Base-by-base conservation (phyloP, 2,888 invertebrate genomes). In the Volucella inanis region DNA sequence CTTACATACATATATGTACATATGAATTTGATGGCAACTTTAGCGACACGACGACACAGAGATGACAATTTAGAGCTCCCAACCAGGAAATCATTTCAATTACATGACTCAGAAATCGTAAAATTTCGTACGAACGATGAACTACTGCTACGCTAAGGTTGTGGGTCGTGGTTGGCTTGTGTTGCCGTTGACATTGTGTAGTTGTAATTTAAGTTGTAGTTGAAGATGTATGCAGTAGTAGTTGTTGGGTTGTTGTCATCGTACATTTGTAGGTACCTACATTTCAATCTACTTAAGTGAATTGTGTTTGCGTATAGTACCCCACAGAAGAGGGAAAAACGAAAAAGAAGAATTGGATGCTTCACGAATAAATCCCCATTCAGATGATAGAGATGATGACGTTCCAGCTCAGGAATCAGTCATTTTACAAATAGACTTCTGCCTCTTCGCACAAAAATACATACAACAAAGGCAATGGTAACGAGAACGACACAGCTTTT, bases 281-380 rank as follows among this genome's bases (percentile, higher is more conserved):
- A 77, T 77, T 81, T 80, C 81, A 85, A 85, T 85, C 85, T 85
- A 85, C 81, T 85, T 85, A 85, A 85, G 85, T 85, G 85, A 80
- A 85, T 85, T 85, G 67, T 76, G 81, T 81, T 85, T 85, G 81
- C 76, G 80, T 76, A 71, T 61, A 75, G 62, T 47, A 59, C 62
- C 67, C 57, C 65, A 62, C 76, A 79, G 59, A 64, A 59, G 41
- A 64, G 11, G 18, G 15, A 10, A 22, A 31, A 8, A 22, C 47
- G 38, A n/a, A 52, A 22, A 67, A 52, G 22, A 83, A 52, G 72
- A 77, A 81, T 62, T 68, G 57, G 68, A 85, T 85, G 76, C 76
- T 81, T 62, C 62, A 39, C 61, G 50, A 72, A 62, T 62, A 81
- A 76, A 71, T 85, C 76, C 72, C 52, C 68, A 85, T 85, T 81